Conservation (phyloP, 2,113 vertebrate species). For the Phalacrocorax brasilianus region DNA sequence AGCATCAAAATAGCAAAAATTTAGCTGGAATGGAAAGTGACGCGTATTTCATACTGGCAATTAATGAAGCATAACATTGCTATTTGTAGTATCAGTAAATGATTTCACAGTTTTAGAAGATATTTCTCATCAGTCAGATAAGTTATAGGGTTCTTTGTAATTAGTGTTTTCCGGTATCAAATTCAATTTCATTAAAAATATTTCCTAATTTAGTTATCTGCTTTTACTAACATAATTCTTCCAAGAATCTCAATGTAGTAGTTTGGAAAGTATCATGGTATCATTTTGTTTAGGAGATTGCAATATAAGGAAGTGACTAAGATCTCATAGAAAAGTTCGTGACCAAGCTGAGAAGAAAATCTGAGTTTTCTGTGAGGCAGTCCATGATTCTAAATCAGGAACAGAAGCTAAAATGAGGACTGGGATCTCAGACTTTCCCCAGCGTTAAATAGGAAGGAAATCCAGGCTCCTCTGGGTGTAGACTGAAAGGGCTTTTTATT, state of each 20-base stretch:
- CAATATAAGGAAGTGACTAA: neutral
- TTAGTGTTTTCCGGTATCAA: neutral
- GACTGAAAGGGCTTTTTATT: neutral
- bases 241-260: neutral
- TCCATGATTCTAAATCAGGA: neutral
- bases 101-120: neutral
- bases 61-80: neutral
- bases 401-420: neutral
- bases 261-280: neutral
- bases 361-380: neutral
- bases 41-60: neutral
- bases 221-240: neutral
- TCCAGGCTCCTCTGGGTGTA: neutral
- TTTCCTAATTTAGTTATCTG: neutral
- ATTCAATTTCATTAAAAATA: neutral
- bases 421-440: neutral
- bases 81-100: neutral
- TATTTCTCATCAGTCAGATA: neutral
- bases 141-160: neutral
- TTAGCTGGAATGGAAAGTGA: neutral
- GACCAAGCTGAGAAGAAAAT: neutral
- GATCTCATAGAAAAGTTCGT: neutral
- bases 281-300: neutral
- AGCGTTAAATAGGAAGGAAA: neutral
- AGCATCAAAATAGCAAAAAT: neutral